Evolutionary conservation across 2,888 invertebrate species (phyloP), one percentile per base, ranked within the genome.

Genomic region (Neoscelio sp.): DNA sequence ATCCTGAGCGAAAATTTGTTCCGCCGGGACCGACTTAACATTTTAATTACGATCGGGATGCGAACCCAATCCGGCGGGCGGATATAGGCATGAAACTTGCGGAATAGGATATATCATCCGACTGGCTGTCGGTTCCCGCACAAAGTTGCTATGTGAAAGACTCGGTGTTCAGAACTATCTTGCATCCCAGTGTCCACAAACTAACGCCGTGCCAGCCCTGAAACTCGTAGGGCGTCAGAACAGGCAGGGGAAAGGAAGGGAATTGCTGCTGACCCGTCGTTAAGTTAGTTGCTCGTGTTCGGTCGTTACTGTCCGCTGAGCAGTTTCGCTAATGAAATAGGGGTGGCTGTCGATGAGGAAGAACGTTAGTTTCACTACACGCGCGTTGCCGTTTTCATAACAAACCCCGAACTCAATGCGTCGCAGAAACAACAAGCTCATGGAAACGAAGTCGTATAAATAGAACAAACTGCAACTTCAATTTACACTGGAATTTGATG

Each of bases 291-390:
- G 82, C 76, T 80, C 82, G 80, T 86, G 84, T 83, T 85, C 82
- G 64, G 83, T 76, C 78, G 84, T 82, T 83, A 73, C 84, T 84
- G 82, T 83, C 82, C 80, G 56, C 81, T 75, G 83, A 81, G 81
- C 84, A 88, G 88, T 88, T 88, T 84, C 82, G 83, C 87, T 88
- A 88, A 89, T 89, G 88, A 88, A 88, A 87, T 86, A 76, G 76
- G 78, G 80, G 64, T 70, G 70, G 78, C 71, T 78, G 62, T 44
- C 73, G 67, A 76, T 58, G 71, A 68, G 75, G 78, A 80, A 81
- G 80, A 84, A 82, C 79, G 78, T 74, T 64, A 65, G 56, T 78
- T 68, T 50, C 50, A 26, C 44, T 50, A 50, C 13, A 17, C 54
- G 20, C n/a, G n/a, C 26, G 42, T 42, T 42, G 26, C 60, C 64